phyloP scores from a whole-genome alignment of 2,113 vertebrate genomes.

The Ammospiza nelsoni region DNA sequence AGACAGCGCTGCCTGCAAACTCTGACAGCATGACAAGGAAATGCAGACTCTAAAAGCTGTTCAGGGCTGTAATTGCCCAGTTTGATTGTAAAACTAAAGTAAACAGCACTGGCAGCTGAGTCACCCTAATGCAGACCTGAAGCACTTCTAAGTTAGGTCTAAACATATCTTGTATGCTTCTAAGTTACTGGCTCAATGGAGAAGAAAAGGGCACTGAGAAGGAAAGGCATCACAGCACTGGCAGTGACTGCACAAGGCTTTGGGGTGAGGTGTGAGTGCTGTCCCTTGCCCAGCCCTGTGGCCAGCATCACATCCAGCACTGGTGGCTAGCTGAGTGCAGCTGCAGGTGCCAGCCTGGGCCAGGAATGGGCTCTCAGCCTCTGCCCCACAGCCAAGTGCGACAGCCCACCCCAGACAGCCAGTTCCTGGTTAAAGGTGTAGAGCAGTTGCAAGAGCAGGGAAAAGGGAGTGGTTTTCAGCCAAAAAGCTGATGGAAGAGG shows the following conservation, averaged over 20 bases:
- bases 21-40: background rate
- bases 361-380: background rate
- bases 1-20: fast-evolving
- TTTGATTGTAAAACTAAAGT: constrained; percentile 3
- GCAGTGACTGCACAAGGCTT: background rate
- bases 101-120: constrained; percentile 27
- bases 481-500: background rate
- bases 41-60: background rate
- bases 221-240: background rate
- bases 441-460: background rate
- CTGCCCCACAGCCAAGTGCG: fast-evolving
- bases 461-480: background rate
- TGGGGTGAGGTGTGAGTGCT: fast-evolving
- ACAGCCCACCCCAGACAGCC: background rate
- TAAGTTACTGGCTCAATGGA: background rate
- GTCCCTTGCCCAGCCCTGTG: fast-evolving
- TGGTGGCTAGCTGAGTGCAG: fast-evolving
- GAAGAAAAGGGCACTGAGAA: background rate
- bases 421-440: background rate
- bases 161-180: background rate
- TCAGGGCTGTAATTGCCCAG: background rate
- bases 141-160: background rate
- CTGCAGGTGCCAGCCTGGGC: background rate
- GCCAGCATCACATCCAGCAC: fast-evolving
- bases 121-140: background rate